Base-by-base conservation (phyloP, 2,113 vertebrate species). In the Alethe castanea region DNA sequence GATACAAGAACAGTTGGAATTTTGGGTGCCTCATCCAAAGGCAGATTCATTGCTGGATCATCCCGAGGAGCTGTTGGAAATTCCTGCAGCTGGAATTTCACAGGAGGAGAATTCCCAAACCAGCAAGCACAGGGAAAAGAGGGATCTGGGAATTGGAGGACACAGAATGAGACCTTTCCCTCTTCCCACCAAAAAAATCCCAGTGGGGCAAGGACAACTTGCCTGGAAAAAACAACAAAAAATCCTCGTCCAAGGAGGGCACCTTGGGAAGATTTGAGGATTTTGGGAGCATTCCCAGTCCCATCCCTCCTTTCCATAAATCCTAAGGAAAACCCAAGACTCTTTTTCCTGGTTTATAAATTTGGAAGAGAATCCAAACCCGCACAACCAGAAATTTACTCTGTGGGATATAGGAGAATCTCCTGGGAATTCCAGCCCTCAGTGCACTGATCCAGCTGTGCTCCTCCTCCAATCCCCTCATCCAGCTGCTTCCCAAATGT, bases 111-210 rank as follows among this genome's bases (percentile, higher is more conserved):
- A 3, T 25, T 36, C 60, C 57, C 44, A 31, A 25, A 40, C 9
- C 0, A 5, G 56, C 36, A 64, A 88, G 45, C 19, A 5, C 1
- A 0, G 33, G 56, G 33, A 65, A 13, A 77, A 23, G 33, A 15
- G 25, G 42, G 33, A 56, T 0, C 0, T 1, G 12, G 65, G 56
- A 54, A 48, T 5, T 4, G 3, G 5, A 13, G 11, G 3, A 26
- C 19, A 52, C 0, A 0, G 25, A 78, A 20, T 0, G 0, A 67
- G 67, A 66, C 2, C 4, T 8, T 59, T 26, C 50, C n/a, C 19
- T 19, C 5, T 20, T 47, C n/a, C n/a, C 31, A 19, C 35, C 24
- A 61, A 78, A 69, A 40, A 29, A 78, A 80, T 50, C 52, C 33
- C 29, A 35, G 76, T 22, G 52, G 61, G 19, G 18, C n/a, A 60